A percentile compares a stretch with the other conserved stretches of the same genome.
phyloP scores from a whole-genome alignment of 2,113 vertebrate species.

The Pollachius pollachius region DNA sequence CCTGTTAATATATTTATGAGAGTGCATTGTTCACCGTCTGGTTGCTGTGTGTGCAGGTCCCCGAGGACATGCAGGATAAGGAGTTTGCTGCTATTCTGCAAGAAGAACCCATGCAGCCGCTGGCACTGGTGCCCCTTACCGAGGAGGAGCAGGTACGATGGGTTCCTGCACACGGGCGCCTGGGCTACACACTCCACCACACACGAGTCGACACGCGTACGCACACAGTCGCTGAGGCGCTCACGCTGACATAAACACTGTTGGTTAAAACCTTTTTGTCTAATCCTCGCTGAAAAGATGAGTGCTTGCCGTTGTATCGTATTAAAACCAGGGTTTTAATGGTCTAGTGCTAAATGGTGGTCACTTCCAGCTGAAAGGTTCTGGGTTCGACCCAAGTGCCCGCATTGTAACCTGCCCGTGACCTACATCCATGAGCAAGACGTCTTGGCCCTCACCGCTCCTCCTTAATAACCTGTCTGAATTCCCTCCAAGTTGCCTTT shows the following conservation, averaged over 20 bases:
- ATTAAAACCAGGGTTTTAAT: too few species aligned
- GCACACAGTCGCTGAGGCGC: neutral
- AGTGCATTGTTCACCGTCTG: slow-evolving; percentile 69
- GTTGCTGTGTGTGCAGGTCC: slow-evolving; percentile 76
- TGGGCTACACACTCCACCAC: neutral
- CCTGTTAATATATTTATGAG: too few species aligned
- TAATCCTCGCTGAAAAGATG: neutral
- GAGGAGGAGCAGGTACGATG: slow-evolving; percentile 87
- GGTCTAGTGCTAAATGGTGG: too few species aligned
- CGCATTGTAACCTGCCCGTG: too few species aligned
- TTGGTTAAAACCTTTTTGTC: too few species aligned
- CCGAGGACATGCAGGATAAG: slow-evolving; percentile 91
- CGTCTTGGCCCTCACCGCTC: too few species aligned
- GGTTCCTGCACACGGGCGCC: neutral
- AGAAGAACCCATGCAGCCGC: slow-evolving; percentile 86
- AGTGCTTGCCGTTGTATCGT: too few species aligned
- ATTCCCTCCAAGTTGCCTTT: too few species aligned
- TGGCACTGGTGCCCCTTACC: slow-evolving; percentile 87
- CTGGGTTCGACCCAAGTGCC: too few species aligned
- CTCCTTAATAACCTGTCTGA: too few species aligned
- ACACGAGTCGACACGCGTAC: slow-evolving; percentile 5
- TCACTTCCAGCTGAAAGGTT: too few species aligned
- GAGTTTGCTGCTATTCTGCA: slow-evolving; percentile 88
- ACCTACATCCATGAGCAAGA: too few species aligned
- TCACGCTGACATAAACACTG: neutral